Evolutionary conservation across 2,113 vertebrate species (phyloP).

Genomic region (Fulmarus glacialis): DNA sequence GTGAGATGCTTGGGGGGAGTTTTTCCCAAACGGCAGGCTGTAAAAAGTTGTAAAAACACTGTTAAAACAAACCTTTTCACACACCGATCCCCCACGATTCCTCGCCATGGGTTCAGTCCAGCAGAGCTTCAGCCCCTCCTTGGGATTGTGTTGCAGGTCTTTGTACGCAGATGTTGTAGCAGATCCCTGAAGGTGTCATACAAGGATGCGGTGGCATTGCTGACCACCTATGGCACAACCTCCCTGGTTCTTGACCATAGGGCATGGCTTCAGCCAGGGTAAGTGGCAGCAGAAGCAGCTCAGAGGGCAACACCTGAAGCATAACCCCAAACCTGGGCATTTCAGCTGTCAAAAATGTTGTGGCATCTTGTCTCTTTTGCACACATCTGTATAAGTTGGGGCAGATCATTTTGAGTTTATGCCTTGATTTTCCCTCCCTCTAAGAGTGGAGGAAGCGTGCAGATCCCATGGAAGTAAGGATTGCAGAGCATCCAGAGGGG

Average conservation of each 20-base stretch:
- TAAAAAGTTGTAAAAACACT: not conserved
- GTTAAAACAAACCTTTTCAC: not conserved
- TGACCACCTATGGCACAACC: not conserved
- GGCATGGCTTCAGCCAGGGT: not conserved
- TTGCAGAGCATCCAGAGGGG: not conserved
- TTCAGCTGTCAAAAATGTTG: not conserved
- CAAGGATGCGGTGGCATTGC: not conserved
- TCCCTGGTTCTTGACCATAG: not conserved
- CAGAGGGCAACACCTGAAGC: not conserved
- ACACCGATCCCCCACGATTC: fast-evolving
- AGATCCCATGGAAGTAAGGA: fast-evolving
- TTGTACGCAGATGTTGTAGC: not conserved
- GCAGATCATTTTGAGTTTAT: not conserved
- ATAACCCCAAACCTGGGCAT: not conserved
- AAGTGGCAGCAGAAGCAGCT: not conserved
- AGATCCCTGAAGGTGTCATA: not conserved
- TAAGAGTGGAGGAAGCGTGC: fast-evolving
- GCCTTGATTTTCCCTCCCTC: not conserved
- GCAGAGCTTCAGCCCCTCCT: not conserved
- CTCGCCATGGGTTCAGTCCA: not conserved
- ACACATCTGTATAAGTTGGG: not conserved
- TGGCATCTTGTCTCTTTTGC: not conserved
- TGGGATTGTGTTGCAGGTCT: not conserved
- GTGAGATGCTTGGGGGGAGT: too few relatives aligned
- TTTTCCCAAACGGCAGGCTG: not conserved